Percentiles rank a stretch among this genome's conserved stretches.
Evolutionary conservation across 1,140 invertebrate species (phyloP).

Genomic region (Spodoptera frugiperda): DNA sequence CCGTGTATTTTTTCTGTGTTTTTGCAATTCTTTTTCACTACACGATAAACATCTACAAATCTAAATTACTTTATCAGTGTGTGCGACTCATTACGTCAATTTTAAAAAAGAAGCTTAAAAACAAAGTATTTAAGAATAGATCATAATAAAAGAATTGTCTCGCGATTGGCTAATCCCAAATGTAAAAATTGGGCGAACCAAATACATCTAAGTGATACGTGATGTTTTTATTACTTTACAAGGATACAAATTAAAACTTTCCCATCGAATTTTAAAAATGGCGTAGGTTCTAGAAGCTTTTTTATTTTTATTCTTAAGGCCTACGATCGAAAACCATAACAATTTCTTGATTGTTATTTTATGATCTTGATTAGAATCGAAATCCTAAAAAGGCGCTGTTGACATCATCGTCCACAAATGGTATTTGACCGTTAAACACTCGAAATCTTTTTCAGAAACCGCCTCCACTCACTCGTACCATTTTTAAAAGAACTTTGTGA

Average conservation of each 20-base stretch:
- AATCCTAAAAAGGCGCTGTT: neutral
- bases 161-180: neutral
- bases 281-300: no score
- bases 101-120: neutral
- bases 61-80: neutral
- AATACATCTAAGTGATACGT: no score
- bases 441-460: neutral
- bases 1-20: constrained; percentile 45
- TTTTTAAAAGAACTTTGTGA: no score
- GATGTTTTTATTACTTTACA: no score
- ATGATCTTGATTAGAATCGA: constrained; percentile 1
- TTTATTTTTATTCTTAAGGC: no score
- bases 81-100: constrained; percentile 9
- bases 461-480: no score
- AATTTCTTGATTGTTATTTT: constrained; percentile 2
- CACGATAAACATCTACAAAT: constrained; percentile 37
- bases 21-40: constrained; percentile 53
- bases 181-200: no score
- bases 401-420: constrained; percentile 29
- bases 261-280: neutral
- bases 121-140: constrained; percentile 4
- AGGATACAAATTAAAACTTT: neutral
- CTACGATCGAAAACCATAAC: no score
- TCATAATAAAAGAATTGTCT: neutral
- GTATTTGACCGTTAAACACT: constrained; percentile 1